These are phyloP conservation scores for Charadrius vociferus DNA, from an alignment of 2,113 vertebrate species.

Conservation along the genomic window DNA sequence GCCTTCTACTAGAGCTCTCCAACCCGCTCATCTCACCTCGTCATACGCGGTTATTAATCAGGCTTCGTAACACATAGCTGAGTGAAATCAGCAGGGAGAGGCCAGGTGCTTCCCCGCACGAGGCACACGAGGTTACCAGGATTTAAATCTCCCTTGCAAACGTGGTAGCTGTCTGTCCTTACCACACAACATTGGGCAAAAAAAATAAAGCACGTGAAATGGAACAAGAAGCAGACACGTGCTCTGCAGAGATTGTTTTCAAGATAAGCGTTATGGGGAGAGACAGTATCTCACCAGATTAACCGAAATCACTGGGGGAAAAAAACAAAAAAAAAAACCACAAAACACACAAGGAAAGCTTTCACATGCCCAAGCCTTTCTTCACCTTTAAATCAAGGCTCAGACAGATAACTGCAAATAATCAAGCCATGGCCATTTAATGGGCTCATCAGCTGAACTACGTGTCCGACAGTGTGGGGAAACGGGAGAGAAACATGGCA, in stretches of 20 bases:
- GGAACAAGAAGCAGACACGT: neutral
- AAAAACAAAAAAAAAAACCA: neutral
- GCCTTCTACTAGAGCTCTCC: neutral
- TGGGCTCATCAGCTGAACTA: neutral
- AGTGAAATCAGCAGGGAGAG: neutral
- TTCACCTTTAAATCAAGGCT: neutral
- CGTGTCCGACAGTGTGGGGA: fast-evolving
- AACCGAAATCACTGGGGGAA: neutral
- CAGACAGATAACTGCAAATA: neutral
- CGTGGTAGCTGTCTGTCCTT: neutral
- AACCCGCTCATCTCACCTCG: too few relatives aligned
- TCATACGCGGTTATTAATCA: fast-evolving
- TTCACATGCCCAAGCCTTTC: neutral
- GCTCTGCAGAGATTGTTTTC: neutral
- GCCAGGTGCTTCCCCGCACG: neutral
- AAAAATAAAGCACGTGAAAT: neutral
- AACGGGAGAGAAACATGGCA: neutral
- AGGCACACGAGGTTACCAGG: fast-evolving
- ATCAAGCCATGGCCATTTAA: neutral
- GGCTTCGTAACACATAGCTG: fast-evolving
- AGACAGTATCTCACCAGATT: neutral
- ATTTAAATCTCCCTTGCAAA: neutral
- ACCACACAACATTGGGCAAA: fast-evolving
- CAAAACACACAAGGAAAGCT: neutral
- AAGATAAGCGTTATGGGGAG: neutral